Conservation (phyloP, 2,797 vertebrate species). For the Sebastes paucispinis region DNA sequence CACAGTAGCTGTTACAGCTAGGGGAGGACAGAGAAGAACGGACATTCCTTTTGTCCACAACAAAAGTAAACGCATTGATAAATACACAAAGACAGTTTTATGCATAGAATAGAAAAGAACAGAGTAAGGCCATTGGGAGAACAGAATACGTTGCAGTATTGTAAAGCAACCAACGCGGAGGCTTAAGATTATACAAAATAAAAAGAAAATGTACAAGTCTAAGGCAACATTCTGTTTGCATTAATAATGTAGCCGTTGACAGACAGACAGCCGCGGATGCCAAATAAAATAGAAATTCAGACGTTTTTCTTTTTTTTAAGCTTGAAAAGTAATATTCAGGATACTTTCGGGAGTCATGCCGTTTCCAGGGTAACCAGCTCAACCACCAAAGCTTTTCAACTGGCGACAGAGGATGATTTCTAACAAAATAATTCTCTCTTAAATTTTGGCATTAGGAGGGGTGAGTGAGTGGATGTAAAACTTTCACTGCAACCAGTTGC, state of each 20-base stretch:
- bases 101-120: slow-evolving; percentile 83
- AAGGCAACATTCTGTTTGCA: slow-evolving; percentile 81
- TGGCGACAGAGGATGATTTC: slow-evolving; percentile 49
- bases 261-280: slow-evolving; percentile 46
- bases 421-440: slow-evolving; percentile 45
- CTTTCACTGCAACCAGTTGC: slow-evolving; percentile 78
- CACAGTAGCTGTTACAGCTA: slow-evolving; percentile 69
- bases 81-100: slow-evolving; percentile 78
- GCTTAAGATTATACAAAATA: slow-evolving; percentile 68
- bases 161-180: slow-evolving; percentile 71
- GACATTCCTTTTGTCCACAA: slow-evolving; percentile 66
- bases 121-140: slow-evolving; percentile 83
- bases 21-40: slow-evolving; percentile 54
- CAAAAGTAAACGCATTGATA: slow-evolving; percentile 65
- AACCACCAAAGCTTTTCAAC: slow-evolving; percentile 53
- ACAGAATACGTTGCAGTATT: slow-evolving; percentile 71
- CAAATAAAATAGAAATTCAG: slow-evolving; percentile 42
- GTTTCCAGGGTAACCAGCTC: slow-evolving; percentile 69
- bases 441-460: slow-evolving; percentile 37
- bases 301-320: slow-evolving; percentile 15
- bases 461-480: slow-evolving; percentile 29
- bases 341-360: slow-evolving; percentile 43
- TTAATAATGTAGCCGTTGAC: slow-evolving; percentile 68
- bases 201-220: slow-evolving; percentile 72
- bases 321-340: slow-evolving; percentile 47